Conservation (phyloP, 2,113 vertebrate genomes). For the Cnemophilus loriae region DNA sequence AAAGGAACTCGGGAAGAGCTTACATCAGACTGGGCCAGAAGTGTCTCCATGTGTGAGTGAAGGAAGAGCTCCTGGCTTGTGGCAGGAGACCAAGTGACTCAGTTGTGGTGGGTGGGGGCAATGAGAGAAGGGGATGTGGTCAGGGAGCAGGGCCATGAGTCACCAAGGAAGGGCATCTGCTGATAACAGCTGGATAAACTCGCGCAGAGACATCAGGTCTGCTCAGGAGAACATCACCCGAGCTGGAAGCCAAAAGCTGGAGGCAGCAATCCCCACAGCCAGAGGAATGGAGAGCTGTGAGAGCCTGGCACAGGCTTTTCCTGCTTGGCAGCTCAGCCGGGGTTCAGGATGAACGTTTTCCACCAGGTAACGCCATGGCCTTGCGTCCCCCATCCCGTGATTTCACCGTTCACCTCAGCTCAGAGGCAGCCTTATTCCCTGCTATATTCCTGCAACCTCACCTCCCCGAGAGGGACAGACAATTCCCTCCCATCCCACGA, state of each 20-base stretch:
- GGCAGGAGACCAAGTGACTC: slow-evolving; percentile 30
- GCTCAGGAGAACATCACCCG: neutral
- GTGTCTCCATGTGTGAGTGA: neutral
- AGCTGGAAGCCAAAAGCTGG: neutral
- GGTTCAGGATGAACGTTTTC: neutral
- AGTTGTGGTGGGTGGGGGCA: slow-evolving; percentile 11
- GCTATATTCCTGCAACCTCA: neutral
- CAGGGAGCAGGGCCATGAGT: neutral
- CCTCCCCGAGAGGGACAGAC: fast-evolving
- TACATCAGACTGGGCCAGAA: neutral
- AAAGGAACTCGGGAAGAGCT: neutral
- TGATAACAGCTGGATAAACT: slow-evolving; percentile 42
- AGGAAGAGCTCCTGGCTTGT: neutral
- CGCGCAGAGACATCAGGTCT: neutral
- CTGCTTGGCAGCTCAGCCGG: neutral
- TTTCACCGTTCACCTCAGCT: neutral
- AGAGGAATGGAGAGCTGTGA: neutral
- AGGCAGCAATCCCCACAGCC: neutral
- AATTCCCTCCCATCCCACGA: neutral
- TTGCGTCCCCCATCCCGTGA: fast-evolving
- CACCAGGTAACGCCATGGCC: fast-evolving
- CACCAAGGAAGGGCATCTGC: neutral
- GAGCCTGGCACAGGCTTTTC: neutral
- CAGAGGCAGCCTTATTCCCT: neutral
- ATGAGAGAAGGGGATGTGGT: slow-evolving; percentile 32